Conservation (phyloP, 92 coral and sea anemone genomes). For the Heliopora coerulea region DNA sequence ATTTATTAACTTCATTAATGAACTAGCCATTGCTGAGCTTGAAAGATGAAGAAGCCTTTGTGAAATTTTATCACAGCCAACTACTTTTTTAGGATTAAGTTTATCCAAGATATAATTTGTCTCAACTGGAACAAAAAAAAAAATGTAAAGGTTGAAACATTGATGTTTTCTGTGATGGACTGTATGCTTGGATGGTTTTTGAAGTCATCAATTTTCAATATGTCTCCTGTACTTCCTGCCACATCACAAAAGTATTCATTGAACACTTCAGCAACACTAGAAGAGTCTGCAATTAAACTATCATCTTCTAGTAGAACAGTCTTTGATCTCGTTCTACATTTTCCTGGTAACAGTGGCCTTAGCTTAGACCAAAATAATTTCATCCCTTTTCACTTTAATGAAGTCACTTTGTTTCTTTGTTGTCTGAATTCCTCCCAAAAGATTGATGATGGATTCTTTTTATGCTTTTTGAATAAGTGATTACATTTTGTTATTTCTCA, state of each 20-base stretch:
- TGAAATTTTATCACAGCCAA: conserved; percentile 26
- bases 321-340: conserved; percentile 23
- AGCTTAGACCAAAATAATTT: conserved; percentile 60
- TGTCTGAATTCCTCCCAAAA: conserved; percentile 50
- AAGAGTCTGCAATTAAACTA: not conserved
- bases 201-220: not conserved
- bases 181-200: not conserved
- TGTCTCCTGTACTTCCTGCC: conserved; percentile 38
- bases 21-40: not conserved
- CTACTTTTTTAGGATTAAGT: conserved; percentile 39
- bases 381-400: conserved; percentile 46
- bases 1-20: conserved; percentile 37
- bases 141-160: conserved; percentile 16
- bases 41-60: conserved; percentile 7
- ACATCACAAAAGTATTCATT: conserved; percentile 46
- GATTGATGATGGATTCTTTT: conserved; percentile 39
- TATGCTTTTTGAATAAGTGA: conserved; percentile 40
- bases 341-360: conserved; percentile 56
- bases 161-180: not conserved
- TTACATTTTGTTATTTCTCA: conserved; percentile 47
- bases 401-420: conserved; percentile 51
- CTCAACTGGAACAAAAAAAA: not conserved
- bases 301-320: conserved; percentile 49
- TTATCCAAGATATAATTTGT: conserved; percentile 10
- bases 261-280: conserved; percentile 41